Conservation (phyloP, 2,797 vertebrate genomes). For the Sebastes glaucus region DNA sequence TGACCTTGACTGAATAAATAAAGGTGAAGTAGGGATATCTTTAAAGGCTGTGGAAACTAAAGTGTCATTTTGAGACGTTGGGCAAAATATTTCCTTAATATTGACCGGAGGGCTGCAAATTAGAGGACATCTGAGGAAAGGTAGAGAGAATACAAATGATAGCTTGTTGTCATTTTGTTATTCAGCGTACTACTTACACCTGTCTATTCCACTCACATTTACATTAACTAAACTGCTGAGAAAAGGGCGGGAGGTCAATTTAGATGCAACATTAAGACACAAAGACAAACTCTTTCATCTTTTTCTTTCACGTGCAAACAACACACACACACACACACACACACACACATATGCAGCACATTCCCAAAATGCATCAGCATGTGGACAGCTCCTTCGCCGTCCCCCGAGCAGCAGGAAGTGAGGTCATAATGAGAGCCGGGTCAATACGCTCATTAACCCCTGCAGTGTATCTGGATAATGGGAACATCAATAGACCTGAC, state of each 20-base stretch:
- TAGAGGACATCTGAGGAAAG: constrained; percentile 50
- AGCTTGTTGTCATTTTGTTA: constrained; percentile 57
- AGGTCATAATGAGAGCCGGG: constrained; percentile 72
- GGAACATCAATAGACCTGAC: constrained; percentile 71
- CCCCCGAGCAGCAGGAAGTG: constrained; percentile 76
- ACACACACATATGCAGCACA: constrained; percentile 16
- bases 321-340: constrained; percentile 13
- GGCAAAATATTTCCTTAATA: constrained; percentile 48
- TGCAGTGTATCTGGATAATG: constrained; percentile 71
- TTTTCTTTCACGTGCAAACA: constrained; percentile 22
- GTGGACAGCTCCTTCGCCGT: constrained; percentile 21
- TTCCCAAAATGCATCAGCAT: constrained; percentile 58
- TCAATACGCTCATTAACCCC: constrained; percentile 79
- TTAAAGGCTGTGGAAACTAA: constrained; percentile 32
- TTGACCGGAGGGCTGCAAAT: constrained; percentile 36
- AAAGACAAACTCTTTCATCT: constrained; percentile 24
- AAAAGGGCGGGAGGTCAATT: constrained; percentile 69
- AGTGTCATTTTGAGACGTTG: constrained; percentile 48
- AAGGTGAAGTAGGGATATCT: constrained; percentile 25
- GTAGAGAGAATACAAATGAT: constrained; percentile 55
- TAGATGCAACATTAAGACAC: constrained; percentile 57
- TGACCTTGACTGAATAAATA: constrained; percentile 65
- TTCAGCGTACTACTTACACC: constrained; percentile 59
- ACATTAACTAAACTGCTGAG: constrained; percentile 46
- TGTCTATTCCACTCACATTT: constrained; percentile 68